Percentiles rank a stretch among this genome's conserved stretches.
Evolutionary conservation across 2,113 vertebrate genomes (phyloP).

Genomic region (Lanius ludovicianus): DNA sequence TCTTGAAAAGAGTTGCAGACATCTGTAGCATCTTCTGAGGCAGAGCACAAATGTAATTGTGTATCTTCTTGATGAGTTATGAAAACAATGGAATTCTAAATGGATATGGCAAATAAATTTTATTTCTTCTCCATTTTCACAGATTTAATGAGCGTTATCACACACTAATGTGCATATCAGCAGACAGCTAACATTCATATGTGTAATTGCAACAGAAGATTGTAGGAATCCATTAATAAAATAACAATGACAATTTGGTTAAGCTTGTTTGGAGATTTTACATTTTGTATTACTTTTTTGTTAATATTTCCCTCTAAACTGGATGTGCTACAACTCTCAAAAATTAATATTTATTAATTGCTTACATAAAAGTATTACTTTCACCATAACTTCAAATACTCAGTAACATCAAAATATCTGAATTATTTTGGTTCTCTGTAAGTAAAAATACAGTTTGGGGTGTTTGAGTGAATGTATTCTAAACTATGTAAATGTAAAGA

Average conservation of each 20-base stretch:
- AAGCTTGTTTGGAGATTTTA: background rate
- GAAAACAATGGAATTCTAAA: background rate
- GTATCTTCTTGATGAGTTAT: background rate
- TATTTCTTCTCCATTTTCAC: background rate
- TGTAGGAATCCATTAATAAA: background rate
- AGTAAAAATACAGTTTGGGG: background rate
- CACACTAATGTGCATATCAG: background rate
- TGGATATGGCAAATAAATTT: background rate
- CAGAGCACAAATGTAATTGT: background rate
- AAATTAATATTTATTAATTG: background rate
- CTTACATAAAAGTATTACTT: background rate
- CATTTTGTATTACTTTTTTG: background rate
- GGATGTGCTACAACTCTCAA: background rate
- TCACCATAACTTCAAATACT: background rate
- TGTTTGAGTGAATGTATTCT: background rate
- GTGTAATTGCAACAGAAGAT: background rate
- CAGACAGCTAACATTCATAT: background rate
- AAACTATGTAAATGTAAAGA: background rate
- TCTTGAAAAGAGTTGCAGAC: background rate
- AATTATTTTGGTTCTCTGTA: background rate
- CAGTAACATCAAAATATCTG: background rate
- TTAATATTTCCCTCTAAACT: background rate
- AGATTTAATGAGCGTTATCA: background rate
- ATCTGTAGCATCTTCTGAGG: background rate
- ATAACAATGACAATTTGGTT: background rate